Evolutionary conservation across 2,113 vertebrate species (phyloP).

Genomic region (Trichomycterus rosablanca): DNA sequence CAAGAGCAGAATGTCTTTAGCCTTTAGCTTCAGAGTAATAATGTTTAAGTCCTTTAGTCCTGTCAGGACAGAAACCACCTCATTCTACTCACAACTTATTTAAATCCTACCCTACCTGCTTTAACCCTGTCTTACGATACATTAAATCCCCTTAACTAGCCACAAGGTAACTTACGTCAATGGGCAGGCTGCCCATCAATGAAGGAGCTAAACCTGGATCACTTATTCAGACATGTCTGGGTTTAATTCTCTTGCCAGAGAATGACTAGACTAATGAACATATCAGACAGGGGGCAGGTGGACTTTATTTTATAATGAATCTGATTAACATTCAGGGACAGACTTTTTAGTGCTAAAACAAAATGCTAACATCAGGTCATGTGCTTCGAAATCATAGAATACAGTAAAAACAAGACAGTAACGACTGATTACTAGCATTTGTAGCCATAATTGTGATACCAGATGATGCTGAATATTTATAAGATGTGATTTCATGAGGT

Average conservation of each 20-base stretch:
- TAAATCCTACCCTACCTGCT: conserved; percentile 41
- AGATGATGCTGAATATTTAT: too few relatives aligned
- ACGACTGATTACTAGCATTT: too few relatives aligned
- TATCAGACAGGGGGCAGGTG: too few relatives aligned
- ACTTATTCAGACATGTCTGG: conserved; percentile 36
- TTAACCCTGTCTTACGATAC: background rate
- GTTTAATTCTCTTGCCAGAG: conserved; percentile 49
- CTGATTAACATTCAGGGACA: too few relatives aligned
- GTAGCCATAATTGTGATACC: too few relatives aligned
- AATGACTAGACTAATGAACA: conserved; percentile 2
- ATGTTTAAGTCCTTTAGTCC: background rate
- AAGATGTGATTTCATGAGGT: too few relatives aligned
- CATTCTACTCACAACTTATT: conserved; percentile 43
- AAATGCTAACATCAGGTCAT: too few relatives aligned
- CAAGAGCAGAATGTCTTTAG: background rate
- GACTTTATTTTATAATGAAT: too few relatives aligned
- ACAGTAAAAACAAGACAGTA: too few relatives aligned
- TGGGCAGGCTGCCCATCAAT: conserved; percentile 42
- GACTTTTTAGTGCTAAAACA: too few relatives aligned
- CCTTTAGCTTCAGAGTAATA: background rate
- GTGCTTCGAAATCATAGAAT: too few relatives aligned
- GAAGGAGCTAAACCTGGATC: conserved; percentile 37
- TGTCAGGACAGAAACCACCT: background rate
- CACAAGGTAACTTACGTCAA: conserved; percentile 51
- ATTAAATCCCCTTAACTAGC: conserved; percentile 43